A percentile compares a stretch with the other conserved stretches of the same genome.
Evolutionary conservation across 2,888 invertebrate species (phyloP).

Genomic region (Lepidochitona cinerea): DNA sequence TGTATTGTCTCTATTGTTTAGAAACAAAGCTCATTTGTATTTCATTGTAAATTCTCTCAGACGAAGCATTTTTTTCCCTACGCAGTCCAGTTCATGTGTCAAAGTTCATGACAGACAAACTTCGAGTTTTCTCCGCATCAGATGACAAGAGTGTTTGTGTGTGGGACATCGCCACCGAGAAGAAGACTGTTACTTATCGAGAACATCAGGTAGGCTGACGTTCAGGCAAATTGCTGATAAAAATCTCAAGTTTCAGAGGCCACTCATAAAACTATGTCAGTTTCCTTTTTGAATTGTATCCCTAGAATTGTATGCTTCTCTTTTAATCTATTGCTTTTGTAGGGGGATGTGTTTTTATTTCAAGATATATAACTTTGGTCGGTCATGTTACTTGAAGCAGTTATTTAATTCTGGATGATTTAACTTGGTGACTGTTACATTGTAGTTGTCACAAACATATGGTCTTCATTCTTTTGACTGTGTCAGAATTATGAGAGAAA

Average conservation of each 20-base stretch:
- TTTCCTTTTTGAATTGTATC: no score
- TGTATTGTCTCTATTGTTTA: neutral
- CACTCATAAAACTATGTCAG: no score
- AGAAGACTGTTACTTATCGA: constrained; percentile 75
- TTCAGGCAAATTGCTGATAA: constrained; percentile 9
- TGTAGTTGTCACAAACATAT: neutral
- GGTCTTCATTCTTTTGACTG: neutral
- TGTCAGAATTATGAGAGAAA: neutral
- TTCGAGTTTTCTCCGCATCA: constrained; percentile 87
- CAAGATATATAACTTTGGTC: no score
- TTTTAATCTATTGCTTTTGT: no score
- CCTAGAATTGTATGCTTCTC: no score
- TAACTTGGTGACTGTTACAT: neutral
- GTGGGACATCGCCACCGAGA: constrained; percentile 94
- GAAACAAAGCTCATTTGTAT: neutral
- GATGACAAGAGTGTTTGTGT: constrained; percentile 89
- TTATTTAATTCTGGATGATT: no score
- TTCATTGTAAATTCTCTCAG: no score
- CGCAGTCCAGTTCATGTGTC: constrained; percentile 82
- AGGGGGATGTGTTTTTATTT: no score
- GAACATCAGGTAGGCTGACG: constrained; percentile 70
- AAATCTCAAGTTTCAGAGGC: no score
- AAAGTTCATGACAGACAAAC: constrained; percentile 84
- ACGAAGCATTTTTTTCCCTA: neutral
- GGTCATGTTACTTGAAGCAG: no score